Conservation (phyloP, 2,888 invertebrate species). For the Pandemis heparana region DNA sequence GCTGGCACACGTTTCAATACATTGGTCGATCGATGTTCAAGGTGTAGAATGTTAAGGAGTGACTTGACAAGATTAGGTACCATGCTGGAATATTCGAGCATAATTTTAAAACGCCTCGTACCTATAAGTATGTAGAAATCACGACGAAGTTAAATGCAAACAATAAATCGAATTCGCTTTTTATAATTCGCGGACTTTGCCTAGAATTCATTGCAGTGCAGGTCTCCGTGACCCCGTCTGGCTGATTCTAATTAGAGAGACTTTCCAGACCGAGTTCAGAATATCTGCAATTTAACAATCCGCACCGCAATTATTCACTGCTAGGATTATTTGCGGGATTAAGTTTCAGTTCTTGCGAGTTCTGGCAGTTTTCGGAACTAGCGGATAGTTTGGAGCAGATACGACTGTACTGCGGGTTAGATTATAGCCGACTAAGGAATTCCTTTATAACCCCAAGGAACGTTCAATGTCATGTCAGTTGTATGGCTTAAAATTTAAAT, state of each 20-base stretch:
- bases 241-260: conserved; percentile 54
- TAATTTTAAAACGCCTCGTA: no score
- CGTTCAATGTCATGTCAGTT: no score
- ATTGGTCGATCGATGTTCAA: no score
- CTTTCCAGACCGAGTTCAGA: conserved; percentile 46
- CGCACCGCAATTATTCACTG: conserved; percentile 14
- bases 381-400: neutral
- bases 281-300: conserved; percentile 49
- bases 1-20: no score
- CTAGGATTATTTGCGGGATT: conserved; percentile 17
- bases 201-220: conserved; percentile 18
- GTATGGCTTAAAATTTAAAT: no score
- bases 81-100: no score
- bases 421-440: no score
- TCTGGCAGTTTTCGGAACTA: neutral
- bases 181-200: conserved; percentile 28
- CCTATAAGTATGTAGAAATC: neutral
- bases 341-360: conserved; percentile 3
- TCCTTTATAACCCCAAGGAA: no score
- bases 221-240: conserved; percentile 10
- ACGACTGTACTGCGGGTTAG: neutral
- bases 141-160: conserved; percentile 14
- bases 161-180: neutral
- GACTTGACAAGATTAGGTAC: no score
- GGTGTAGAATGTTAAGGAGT: no score